Base-by-base conservation (phyloP, 2,797 vertebrate species). In the Pseudomugil gertrudae region DNA sequence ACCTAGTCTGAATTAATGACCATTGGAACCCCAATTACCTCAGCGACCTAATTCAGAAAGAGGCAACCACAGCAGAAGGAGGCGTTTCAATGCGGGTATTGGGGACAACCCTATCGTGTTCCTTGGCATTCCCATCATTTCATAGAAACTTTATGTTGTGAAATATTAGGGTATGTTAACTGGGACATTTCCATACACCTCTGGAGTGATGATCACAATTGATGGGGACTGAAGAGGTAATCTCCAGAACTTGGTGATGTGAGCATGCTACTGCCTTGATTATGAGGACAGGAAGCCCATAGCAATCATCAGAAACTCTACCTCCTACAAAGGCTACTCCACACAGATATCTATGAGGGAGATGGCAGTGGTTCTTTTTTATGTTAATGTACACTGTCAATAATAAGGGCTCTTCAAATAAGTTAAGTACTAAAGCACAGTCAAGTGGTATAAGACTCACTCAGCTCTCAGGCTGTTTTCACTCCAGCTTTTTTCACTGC, bases 131-230 rank as follows among this genome's bases (percentile, higher is more conserved):
- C 53, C 52, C 66, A 64, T 90, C 72, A 76, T 79, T 87, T 71
- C 56, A 19, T 74, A 63, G 75, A 72, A 80, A 78, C 68, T 75
- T 87, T 84, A 84, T 83, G 79, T 68, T 76, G 62, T 90, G 87
- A 92, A 92, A 92, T 90, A 92, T 93, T 90, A 87, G 78, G 70
- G 86, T 90, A 92, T 94, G 92, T 93, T 93, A 94, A 94, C 92
- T 87, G 67, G 93, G 92, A 91, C 94, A 94, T 94, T 94, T 94
- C 84, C 71, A 51, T 59, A 71, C 67, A 85, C 76, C 91, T 89
- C 80, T 23, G 83, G 88, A 89, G 85, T 79, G 72, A 72, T 92
- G 92, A 93, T 94, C 90, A 92, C 63, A 80, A 86, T 81, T 92
- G 91, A 93, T 91, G 88, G 87, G 82, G 84, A 87, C 72, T 73